Conservation (phyloP, 1,140 invertebrate species). For the Coelopa frigida region DNA sequence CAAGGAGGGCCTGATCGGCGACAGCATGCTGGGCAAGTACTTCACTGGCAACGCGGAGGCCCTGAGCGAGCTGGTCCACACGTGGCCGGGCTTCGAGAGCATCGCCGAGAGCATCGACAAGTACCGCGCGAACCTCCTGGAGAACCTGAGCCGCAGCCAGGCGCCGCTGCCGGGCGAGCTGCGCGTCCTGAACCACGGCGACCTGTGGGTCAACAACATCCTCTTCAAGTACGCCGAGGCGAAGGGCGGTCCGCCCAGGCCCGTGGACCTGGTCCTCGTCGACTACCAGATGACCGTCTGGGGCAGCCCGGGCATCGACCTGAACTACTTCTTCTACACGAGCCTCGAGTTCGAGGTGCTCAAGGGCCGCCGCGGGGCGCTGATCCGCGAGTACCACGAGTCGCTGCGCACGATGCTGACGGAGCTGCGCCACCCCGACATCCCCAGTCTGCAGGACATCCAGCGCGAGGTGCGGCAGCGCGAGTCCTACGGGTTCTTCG, state of each 20-base stretch:
- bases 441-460: constrained; percentile 40
- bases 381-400: constrained; percentile 39
- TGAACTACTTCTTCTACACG: constrained; percentile 42
- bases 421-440: constrained; percentile 18
- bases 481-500: constrained; percentile 36
- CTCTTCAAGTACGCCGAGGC: constrained; percentile 50
- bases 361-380: constrained; percentile 28
- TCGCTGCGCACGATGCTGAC: constrained; percentile 36
- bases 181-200: constrained; percentile 57
- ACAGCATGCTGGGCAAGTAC: constrained; percentile 23
- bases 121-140: constrained; percentile 22
- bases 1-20: constrained; percentile 17
- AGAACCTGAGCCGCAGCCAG: constrained; percentile 22
- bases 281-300: constrained; percentile 35
- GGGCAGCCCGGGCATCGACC: constrained; percentile 37
- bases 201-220: constrained; percentile 61
- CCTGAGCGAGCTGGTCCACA: constrained; percentile 30
- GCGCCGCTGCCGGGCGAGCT: constrained; percentile 17
- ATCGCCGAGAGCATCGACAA: constrained; percentile 36
- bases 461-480: constrained; percentile 34
- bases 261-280: constrained; percentile 26
- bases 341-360: constrained; percentile 31
- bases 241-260: constrained; percentile 2
- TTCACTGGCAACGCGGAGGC: constrained; percentile 32
- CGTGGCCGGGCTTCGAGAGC: constrained; percentile 43